phyloP scores from a whole-genome alignment of 2,888 invertebrate species.

The Polymixis lichenea region DNA sequence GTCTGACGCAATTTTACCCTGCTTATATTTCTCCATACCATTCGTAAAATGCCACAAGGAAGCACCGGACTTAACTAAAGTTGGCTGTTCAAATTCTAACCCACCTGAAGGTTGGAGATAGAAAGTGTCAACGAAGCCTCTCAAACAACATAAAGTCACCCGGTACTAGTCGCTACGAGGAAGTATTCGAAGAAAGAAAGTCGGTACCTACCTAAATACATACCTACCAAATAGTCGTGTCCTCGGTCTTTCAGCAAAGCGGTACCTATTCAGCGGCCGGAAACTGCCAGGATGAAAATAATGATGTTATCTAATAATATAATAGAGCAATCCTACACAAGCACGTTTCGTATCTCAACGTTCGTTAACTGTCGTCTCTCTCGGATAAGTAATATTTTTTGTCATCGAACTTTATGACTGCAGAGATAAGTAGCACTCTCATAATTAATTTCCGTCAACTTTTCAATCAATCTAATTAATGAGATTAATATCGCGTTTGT shows the following conservation, averaged over 20 bases:
- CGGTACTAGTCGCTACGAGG: constrained; percentile 1
- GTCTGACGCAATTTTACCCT: too few relatives aligned
- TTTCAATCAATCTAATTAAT: constrained; percentile 50
- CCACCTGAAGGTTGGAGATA: constrained; percentile 33
- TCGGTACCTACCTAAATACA: not conserved
- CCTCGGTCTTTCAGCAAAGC: constrained; percentile 10
- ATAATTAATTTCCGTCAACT: constrained; percentile 56
- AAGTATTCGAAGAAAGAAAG: constrained; percentile 22
- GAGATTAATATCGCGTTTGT: constrained; percentile 43
- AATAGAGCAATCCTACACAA: constrained; percentile 42
- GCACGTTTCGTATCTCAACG: constrained; percentile 32
- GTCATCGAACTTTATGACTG: constrained; percentile 39
- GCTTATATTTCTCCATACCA: too few relatives aligned
- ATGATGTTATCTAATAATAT: constrained; percentile 45
- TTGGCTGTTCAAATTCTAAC: constrained; percentile 12
- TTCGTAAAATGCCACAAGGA: not conserved
- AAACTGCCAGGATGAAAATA: constrained; percentile 41
- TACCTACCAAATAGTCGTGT: constrained; percentile 1
- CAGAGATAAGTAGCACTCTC: constrained; percentile 38
- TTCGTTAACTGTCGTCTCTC: constrained; percentile 28
- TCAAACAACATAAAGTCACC: constrained; percentile 43
- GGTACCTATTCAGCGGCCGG: constrained; percentile 25
- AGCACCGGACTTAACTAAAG: not conserved
- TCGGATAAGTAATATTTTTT: constrained; percentile 37
- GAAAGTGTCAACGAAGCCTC: constrained; percentile 29